Evolutionary conservation across 2,888 invertebrate species (phyloP), one percentile per base, ranked within the genome.

Genomic region (Catonia carolina): DNA sequence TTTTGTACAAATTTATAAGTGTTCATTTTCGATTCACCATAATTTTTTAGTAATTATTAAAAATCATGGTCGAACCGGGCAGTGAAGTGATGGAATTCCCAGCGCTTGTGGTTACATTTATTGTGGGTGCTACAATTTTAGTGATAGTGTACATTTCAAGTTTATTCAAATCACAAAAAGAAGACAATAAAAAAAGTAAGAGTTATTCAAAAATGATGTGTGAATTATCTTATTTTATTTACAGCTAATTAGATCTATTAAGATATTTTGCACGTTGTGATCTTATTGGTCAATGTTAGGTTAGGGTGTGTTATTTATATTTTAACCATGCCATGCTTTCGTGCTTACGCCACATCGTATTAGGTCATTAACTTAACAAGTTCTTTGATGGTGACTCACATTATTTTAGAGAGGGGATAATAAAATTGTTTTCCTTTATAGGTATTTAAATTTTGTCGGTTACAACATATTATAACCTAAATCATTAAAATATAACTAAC

Each of bases 141-240:
- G 58, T 58, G 57, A 53, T 57, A 41, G 49, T 53, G 53, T 57
- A 57, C 33, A 58, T 58, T 33, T 58, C 58, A 23, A 54, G 50
- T 42, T 51, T 58, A 27, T 54, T 58, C 45, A 54, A 51, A 35
- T 50, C 54, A n/a, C 50, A 54, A 37, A 58, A 58, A 41, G 54
- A 54, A 17, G 53, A 54, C 37, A 41, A 37, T 20, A 39, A 33
- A 31, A 39, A 58, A 58, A 58, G 58, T 58, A 58, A 58, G 58
- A 36, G 8, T 6, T 27, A 27, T 27, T 8, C 4, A 27, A 27
- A 27, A 27, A 27, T 27, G 27, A 27, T 27, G 5, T 27, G 27
- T 27, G 27, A 27, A 27, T 6, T 27, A 27, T 27, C 27, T 6
- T n/a, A 8, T 15, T 17, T 17, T 33, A 15, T 12, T 45, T n/a